Conservation (phyloP, 2,797 vertebrate species). For the Sebastes matsubarae region DNA sequence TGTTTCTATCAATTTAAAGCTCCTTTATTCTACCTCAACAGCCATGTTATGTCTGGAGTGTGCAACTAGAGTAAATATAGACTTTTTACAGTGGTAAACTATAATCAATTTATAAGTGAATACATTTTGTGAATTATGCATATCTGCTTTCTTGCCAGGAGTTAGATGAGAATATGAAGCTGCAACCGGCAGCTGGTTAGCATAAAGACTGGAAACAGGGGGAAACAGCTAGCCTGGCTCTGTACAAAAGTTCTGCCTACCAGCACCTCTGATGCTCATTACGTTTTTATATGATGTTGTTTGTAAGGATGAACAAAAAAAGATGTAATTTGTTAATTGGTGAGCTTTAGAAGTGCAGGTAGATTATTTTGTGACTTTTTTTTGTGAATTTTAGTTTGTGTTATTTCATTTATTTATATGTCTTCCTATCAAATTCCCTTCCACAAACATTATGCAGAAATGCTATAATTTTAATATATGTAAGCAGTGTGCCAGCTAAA, state of each 20-base stretch:
- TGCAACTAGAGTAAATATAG: background rate
- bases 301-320: too few relatives aligned
- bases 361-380: background rate
- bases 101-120: background rate
- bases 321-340: rapidly evolving
- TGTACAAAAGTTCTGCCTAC: background rate
- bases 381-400: background rate
- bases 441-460: background rate
- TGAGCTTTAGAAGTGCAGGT: too few relatives aligned
- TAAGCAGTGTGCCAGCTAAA: too few relatives aligned
- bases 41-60: background rate
- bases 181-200: background rate
- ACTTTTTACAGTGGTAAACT: background rate
- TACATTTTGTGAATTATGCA: background rate
- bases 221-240: background rate
- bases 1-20: background rate
- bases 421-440: background rate
- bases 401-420: background rate
- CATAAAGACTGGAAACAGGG: background rate
- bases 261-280: background rate
- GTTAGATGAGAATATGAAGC: background rate
- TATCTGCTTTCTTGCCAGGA: background rate
- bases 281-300: too few relatives aligned
- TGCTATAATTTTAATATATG: background rate
- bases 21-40: background rate